Evolutionary conservation across 2,888 invertebrate genomes (phyloP).

Genomic region (Caenorhabditis auriculariae): DNA sequence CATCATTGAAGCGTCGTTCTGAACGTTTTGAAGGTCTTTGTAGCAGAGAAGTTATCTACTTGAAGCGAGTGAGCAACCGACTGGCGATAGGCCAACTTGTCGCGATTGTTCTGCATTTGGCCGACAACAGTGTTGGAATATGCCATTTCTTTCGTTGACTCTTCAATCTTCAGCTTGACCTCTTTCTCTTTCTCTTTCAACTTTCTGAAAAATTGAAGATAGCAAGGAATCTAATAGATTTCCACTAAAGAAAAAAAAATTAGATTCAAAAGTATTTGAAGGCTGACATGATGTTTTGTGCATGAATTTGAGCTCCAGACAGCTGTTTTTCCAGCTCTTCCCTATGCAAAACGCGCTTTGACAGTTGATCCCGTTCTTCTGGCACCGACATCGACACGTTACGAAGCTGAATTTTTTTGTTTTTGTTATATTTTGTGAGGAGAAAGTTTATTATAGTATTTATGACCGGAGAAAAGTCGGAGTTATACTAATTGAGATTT

Average conservation of each 20-base stretch:
- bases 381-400: constrained; percentile 35
- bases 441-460: background rate
- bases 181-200: background rate
- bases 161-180: background rate
- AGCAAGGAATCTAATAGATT: background rate
- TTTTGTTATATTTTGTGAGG: constrained; percentile 7
- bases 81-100: too few species aligned
- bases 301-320: constrained; percentile 8
- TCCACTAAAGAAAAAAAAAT: background rate
- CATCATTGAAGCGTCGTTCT: too few species aligned
- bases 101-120: constrained; percentile 6
- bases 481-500: background rate
- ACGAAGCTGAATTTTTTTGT: constrained; percentile 16
- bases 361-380: constrained; percentile 20
- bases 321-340: constrained; percentile 14
- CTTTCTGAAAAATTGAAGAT: background rate
- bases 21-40: too few species aligned
- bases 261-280: background rate
- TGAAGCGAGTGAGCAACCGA: too few species aligned
- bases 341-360: constrained; percentile 1
- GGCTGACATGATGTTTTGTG: background rate
- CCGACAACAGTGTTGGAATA: constrained; percentile 7
- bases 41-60: too few species aligned
- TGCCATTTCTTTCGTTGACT: background rate
- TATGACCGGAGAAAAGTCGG: background rate